phyloP scores from a whole-genome alignment of 2,113 vertebrate genomes.

The Macroglossus sobrinus region DNA sequence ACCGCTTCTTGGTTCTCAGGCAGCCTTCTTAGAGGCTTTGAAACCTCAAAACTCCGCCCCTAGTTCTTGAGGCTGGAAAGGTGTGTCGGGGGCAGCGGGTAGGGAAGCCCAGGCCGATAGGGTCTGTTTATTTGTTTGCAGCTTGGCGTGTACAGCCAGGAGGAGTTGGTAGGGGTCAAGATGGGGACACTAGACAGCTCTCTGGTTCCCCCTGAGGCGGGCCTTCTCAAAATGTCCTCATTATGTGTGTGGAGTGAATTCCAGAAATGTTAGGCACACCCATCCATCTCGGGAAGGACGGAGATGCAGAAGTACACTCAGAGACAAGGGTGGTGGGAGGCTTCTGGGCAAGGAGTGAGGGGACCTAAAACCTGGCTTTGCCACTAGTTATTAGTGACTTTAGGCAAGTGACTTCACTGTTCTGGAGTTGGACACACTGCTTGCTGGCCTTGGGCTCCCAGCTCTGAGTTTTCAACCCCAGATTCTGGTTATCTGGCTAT shows the following conservation, averaged over 20 bases:
- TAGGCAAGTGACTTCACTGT: background rate
- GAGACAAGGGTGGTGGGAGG: background rate
- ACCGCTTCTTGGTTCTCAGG: background rate
- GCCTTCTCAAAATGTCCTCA: constrained; percentile 69
- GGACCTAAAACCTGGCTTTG: background rate
- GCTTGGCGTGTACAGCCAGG: constrained; percentile 19
- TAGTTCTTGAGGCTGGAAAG: constrained; percentile 1
- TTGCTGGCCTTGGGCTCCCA: background rate
- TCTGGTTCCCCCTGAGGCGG: constrained; percentile 67
- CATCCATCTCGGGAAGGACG: constrained; percentile 16
- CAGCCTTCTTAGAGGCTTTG: background rate
- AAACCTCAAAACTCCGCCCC: background rate
- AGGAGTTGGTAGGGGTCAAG: constrained; percentile 71
- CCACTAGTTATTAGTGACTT: background rate
- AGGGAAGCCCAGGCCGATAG: background rate
- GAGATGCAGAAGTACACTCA: background rate
- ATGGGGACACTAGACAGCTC: constrained; percentile 71
- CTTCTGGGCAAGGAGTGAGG: background rate
- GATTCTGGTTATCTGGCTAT: background rate
- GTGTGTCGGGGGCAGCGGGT: background rate
- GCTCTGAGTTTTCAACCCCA: background rate
- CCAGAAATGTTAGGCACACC: constrained; percentile 79
- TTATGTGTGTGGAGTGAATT: constrained; percentile 69
- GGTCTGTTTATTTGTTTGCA: constrained; percentile 20
- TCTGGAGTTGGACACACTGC: background rate